Conservation (phyloP, 2,888 invertebrate species). For the Trilocha varians region DNA sequence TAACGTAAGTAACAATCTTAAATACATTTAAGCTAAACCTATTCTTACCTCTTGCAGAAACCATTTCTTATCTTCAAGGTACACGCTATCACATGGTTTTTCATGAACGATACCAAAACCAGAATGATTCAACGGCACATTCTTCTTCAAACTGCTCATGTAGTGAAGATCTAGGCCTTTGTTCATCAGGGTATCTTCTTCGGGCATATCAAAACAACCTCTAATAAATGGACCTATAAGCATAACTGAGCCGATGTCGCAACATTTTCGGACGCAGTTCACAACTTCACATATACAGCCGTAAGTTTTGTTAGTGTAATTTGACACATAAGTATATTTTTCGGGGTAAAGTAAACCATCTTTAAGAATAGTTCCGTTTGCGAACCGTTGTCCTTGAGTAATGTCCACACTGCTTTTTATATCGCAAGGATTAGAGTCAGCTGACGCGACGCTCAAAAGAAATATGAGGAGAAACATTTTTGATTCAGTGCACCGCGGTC, state of each 20-base stretch:
- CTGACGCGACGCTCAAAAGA: conserved; percentile 15
- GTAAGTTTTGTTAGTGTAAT: conserved; percentile 31
- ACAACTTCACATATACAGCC: conserved; percentile 45
- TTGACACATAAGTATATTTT: conserved; percentile 31
- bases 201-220: conserved; percentile 22
- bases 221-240: conserved; percentile 5
- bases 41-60: conserved; percentile 43
- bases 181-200: conserved; percentile 24
- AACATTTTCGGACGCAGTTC: conserved; percentile 52
- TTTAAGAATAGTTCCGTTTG: conserved; percentile 24
- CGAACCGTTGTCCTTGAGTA: conserved; percentile 18
- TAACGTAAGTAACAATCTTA: too few species aligned
- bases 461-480: conserved; percentile 21
- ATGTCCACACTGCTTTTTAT: conserved; percentile 37
- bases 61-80: conserved; percentile 31
- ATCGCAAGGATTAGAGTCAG: conserved; percentile 28
- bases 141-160: conserved; percentile 19
- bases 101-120: conserved; percentile 28
- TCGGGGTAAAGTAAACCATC: conserved; percentile 32
- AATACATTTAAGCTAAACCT: too few species aligned
- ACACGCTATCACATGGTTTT: conserved; percentile 25
- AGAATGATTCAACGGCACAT: conserved; percentile 20
- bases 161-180: conserved; percentile 30
- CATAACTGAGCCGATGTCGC: conserved; percentile 32
- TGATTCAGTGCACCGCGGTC: not conserved